Base-by-base conservation (phyloP, 2,888 invertebrate genomes). In the Melanargia galathea region DNA sequence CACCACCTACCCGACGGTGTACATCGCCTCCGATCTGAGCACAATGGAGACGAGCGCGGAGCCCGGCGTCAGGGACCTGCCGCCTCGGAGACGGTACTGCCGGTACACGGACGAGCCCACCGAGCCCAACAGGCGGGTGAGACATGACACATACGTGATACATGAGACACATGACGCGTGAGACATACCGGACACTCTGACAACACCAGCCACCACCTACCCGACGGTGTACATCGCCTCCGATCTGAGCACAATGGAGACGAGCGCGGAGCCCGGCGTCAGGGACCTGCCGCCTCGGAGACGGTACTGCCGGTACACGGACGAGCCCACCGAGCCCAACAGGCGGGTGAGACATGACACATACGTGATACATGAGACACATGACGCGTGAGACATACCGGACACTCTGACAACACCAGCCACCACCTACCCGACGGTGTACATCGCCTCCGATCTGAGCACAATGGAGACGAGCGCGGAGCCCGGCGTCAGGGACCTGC, bases 301-400 rank as follows among this genome's bases (percentile, higher is more conserved):
- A 40, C 78, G 93, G 16, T 83, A 87, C 0, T 94, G 94, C 63
- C 78, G 92, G n/a, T 93, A 92, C 70, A 87, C 87, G 33, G 87
- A 93, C 64, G 93, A 93, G 58, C 64, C 67, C 22, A 45, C 57
- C 0, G 49, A 24, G 10, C 35, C 51, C 0, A 40, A 45, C 1
- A 65, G 68, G 48, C 62, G 63, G 49, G 68, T 67, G 51, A 30
- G 16, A 24, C 35, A 35, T 35, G 35, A 38, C n/a, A 38, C 38
- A 5, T 6, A 1, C 30, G 30, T 8, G 1, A 8, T 4, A 30
- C 30, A 30, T 8, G 30, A 1, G 30, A 5, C 30, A 30, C 30
- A 30, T 8, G n/a, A 30, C 30, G 92, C 93, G 3, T 91, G 92
- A 72, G 94, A 94, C 68, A 80, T 93, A 1, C 78, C 91, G 24